Percentiles rank a stretch among this genome's conserved stretches.
Conservation (phyloP, 2,113 vertebrate species). For the Syngnathoides biaculeatus region DNA sequence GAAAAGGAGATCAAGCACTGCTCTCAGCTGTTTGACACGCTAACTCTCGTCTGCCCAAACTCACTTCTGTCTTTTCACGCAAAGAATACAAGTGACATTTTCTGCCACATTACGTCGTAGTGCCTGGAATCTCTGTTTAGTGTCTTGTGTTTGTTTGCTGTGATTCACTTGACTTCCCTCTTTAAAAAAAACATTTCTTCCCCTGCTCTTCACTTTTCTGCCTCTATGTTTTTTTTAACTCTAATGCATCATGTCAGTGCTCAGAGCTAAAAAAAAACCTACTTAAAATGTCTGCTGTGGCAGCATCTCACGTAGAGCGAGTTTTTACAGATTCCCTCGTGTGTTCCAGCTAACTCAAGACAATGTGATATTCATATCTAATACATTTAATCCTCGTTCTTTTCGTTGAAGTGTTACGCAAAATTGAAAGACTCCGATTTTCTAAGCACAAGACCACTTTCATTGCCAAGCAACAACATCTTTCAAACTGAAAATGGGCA, state of each 20-base stretch:
- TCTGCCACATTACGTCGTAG: neutral
- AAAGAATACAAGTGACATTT: neutral
- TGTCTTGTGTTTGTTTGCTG: conserved; percentile 10
- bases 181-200: neutral
- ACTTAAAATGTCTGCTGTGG: neutral
- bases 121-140: neutral
- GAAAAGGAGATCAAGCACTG: neutral
- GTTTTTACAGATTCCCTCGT: neutral
- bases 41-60: neutral
- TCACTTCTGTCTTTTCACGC: neutral
- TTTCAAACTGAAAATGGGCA: no score
- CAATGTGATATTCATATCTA: conserved; percentile 12
- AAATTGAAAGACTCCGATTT: no score
- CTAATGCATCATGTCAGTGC: conserved; percentile 6
- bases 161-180: conserved; percentile 1
- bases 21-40: neutral
- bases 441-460: no score
- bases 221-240: conserved; percentile 6
- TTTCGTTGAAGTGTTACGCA: neutral
- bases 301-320: neutral
- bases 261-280: neutral
- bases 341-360: neutral
- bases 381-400: no score
- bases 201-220: neutral
- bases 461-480: no score